phyloP scores from a whole-genome alignment of 1,140 invertebrate genomes.

The Atta cephalotes region DNA sequence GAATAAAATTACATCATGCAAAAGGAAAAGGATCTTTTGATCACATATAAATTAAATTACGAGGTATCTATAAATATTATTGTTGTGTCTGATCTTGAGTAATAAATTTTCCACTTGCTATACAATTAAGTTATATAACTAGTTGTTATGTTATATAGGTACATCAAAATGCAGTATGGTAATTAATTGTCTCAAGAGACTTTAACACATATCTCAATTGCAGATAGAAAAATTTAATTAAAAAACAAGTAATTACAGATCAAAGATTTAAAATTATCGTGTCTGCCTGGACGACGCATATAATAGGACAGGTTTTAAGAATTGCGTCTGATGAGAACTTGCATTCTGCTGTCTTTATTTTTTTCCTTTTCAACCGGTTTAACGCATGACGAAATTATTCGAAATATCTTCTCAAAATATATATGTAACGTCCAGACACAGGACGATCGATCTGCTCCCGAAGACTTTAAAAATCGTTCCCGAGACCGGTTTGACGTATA shows the following conservation, averaged over 20 bases:
- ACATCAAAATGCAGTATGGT: background rate
- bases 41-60: background rate
- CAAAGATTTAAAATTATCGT: conserved; percentile 38
- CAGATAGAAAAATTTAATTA: background rate
- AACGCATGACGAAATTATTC: conserved; percentile 42
- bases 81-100: background rate
- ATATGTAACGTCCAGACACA: conserved; percentile 26
- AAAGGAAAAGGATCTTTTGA: background rate
- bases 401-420: conserved; percentile 30
- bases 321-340: conserved; percentile 52
- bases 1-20: background rate
- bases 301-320: conserved; percentile 56
- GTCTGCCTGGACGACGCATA: background rate
- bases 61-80: conserved; percentile 20
- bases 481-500: conserved; percentile 51
- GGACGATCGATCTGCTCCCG: conserved; percentile 27
- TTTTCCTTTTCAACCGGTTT: conserved; percentile 39
- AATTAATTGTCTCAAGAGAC: background rate
- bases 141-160: background rate
- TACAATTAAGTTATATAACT: background rate
- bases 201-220: background rate
- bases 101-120: background rate
- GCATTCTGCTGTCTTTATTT: background rate
- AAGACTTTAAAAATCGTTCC: conserved; percentile 37
- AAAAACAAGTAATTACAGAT: conserved; percentile 42